These are phyloP conservation scores for Oasisia sp. DNA, from an alignment of 2,888 invertebrate species.

Conservation along the genomic window DNA sequence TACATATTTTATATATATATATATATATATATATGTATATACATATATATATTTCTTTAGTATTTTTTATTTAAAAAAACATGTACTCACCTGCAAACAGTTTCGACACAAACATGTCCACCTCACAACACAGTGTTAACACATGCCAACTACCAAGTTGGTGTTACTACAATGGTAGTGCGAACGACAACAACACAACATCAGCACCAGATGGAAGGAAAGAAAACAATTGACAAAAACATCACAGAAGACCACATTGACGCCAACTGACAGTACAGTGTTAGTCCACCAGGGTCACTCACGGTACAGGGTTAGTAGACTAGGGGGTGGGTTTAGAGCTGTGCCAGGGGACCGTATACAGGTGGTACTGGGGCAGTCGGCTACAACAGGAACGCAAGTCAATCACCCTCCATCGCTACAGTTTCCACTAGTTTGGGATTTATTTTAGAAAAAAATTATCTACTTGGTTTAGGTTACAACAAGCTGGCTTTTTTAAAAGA, in stretches of 20 bases:
- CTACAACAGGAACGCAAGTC: background rate
- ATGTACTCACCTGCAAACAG: no score
- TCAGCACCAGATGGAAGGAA: no score
- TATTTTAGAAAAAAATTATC: background rate
- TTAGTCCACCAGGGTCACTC: background rate
- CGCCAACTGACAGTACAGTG: background rate
- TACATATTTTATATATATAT: no score
- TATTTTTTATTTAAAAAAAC: no score
- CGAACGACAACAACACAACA: background rate
- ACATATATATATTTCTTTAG: no score
- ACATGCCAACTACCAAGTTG: no score
- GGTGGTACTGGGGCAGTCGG: slow-evolving; percentile 12
- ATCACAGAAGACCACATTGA: background rate
- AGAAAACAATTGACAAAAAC: no score
- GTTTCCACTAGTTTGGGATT: background rate
- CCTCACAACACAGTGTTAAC: no score
- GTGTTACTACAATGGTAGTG: background rate
- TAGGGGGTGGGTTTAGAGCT: background rate
- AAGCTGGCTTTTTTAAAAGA: no score
- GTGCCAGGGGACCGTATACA: background rate
- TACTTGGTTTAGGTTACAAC: background rate
- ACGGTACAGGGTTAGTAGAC: background rate
- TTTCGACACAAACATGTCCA: no score
- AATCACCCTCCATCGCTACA: background rate
- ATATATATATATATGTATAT: no score